Evolutionary conservation across 2,113 vertebrate species (phyloP).

Genomic region (Micronycteris hirsuta): DNA sequence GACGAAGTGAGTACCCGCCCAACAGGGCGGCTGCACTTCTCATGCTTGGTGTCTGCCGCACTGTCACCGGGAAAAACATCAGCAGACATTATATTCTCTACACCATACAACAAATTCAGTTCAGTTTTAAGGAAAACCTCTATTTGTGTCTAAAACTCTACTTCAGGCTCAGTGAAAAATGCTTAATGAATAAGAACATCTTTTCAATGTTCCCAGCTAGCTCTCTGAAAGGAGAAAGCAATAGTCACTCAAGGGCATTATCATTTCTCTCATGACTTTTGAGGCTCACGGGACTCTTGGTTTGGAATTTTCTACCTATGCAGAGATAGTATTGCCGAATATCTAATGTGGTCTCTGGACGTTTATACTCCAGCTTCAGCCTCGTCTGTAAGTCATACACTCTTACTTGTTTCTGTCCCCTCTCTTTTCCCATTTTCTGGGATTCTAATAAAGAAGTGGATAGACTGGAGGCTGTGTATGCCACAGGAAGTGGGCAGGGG

Average conservation of each 20-base stretch:
- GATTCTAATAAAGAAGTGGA: neutral
- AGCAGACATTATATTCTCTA: neutral
- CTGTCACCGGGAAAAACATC: neutral
- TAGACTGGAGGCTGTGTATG: neutral
- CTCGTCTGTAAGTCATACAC: neutral
- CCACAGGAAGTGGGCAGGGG: accelerated
- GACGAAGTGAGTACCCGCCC: neutral
- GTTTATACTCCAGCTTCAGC: neutral
- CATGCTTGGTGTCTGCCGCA: neutral
- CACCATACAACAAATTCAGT: neutral
- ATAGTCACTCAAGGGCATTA: neutral
- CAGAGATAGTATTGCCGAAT: neutral
- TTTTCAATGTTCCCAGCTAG: neutral
- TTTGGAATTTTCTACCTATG: neutral
- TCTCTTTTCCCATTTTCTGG: constrained; percentile 7
- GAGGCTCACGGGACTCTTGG: neutral
- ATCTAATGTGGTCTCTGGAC: neutral
- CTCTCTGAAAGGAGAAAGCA: neutral
- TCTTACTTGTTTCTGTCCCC: neutral
- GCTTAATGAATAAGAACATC: neutral
- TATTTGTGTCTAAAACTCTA: constrained; percentile 9
- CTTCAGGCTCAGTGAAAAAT: neutral
- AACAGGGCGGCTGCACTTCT: neutral
- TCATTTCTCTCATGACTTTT: neutral
- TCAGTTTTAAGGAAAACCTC: neutral